Base-by-base conservation (phyloP, 2,888 invertebrate species). In the Arenicola marina region DNA sequence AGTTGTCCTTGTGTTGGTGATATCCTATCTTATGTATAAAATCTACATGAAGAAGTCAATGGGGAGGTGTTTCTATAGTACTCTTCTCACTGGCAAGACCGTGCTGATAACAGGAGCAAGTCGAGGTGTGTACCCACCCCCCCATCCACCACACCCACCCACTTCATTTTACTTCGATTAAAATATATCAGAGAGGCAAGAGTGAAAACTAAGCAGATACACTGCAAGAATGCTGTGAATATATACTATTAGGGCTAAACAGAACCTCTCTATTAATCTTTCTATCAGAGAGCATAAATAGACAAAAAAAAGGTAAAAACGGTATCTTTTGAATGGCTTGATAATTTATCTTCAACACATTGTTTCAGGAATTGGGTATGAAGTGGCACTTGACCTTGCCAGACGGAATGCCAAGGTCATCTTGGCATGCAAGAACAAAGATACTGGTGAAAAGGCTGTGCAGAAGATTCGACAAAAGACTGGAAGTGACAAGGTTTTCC, bases 321-420 rank as follows among this genome's bases (percentile, higher is more conserved):
- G n/a, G n/a, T n/a, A n/a, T n/a, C n/a, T n/a, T n/a, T 38, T 18
- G 18, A 11, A 38, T 15, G 38, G 11, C 11, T 38, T 38, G 38
- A 38, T 18, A 38, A 18, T 15, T 38, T 38, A 38, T 38, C 38
- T 38, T 15, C 38, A 15, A 15, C 38, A 38, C 11, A 15, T 38
- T 38, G 38, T 38, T 28, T 7, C 21, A 68, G 77, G 77, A 3
- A 77, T 77, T 43, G 77, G 77, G 4, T 68, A 73, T 45, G 71
- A 71, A 45, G 72, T 75, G 1, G 74, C 73, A 32, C 53, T 68
- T 4, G 74, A 77, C 18, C 62, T 77, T 28, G 72, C 75, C 4
- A 56, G 54, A 29, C 21, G 66, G 60, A 70, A 72, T 33, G 75
- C 72, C 4, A 64, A 67, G 46, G 67, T 78, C 24, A 66, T 76